These are phyloP conservation scores for Belonocnema kinseyi DNA, from an alignment of 1,140 invertebrate genomes.

Conservation along the genomic window DNA sequence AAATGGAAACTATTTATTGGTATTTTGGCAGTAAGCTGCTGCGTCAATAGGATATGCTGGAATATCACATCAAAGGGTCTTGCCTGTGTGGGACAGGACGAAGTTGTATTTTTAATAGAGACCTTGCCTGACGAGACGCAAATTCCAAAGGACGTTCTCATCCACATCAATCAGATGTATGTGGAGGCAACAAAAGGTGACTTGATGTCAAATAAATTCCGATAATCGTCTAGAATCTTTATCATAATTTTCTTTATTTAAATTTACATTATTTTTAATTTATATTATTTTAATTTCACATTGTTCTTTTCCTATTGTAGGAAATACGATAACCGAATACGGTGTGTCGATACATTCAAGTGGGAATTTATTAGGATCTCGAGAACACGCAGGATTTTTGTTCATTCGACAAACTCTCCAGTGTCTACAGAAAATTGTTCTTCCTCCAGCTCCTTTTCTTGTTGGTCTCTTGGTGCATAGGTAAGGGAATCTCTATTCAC, in stretches of 20 bases:
- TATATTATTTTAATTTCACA: slow-evolving; percentile 15
- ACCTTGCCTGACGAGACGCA: slow-evolving; percentile 81
- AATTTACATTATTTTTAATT: no score
- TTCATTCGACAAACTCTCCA: slow-evolving; percentile 90
- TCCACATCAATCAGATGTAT: slow-evolving; percentile 86
- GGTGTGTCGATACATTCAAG: slow-evolving; percentile 81
- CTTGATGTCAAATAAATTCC: slow-evolving; percentile 25
- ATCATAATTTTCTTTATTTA: no score
- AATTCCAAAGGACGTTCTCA: slow-evolving; percentile 87
- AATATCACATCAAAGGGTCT: slow-evolving; percentile 88
- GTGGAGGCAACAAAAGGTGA: slow-evolving; percentile 86
- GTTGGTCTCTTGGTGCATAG: slow-evolving; percentile 89
- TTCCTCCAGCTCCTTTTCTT: slow-evolving; percentile 87
- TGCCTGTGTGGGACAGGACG: slow-evolving; percentile 90
- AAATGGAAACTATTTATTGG: background rate
- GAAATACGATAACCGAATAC: slow-evolving; percentile 84
- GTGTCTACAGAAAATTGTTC: slow-evolving; percentile 85
- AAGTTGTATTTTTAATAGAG: slow-evolving; percentile 88
- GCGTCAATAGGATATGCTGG: slow-evolving; percentile 87
- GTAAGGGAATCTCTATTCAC: slow-evolving; percentile 56
- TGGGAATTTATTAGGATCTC: slow-evolving; percentile 83
- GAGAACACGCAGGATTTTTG: slow-evolving; percentile 90
- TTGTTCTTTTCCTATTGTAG: slow-evolving; percentile 70
- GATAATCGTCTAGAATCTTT: slow-evolving; percentile 2
- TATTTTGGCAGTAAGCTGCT: slow-evolving; percentile 84